Conservation (phyloP, 2,888 invertebrate genomes). For the Philereme vetulata region DNA sequence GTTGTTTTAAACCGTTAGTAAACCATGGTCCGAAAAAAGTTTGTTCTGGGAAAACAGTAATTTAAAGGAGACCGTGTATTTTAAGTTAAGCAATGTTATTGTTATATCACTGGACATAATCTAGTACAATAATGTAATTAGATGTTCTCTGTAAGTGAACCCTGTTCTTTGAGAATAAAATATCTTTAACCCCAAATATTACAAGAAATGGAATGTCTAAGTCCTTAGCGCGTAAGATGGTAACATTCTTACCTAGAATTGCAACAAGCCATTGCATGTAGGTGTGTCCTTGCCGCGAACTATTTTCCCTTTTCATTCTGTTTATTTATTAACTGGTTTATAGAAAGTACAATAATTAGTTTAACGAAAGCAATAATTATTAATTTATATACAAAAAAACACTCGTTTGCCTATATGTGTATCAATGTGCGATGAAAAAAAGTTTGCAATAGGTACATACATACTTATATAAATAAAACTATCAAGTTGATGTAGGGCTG, state of each 20-base stretch:
- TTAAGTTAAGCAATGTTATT: no score
- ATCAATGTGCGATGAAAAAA: neutral
- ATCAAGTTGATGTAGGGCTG: slow-evolving; percentile 1
- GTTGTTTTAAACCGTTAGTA: no score
- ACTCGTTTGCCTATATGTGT: neutral
- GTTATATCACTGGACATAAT: no score
- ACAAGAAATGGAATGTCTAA: no score
- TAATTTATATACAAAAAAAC: neutral
- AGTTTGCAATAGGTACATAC: neutral
- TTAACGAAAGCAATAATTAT: neutral
- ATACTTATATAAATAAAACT: neutral
- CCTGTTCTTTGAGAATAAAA: no score
- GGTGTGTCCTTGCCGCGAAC: slow-evolving; percentile 33
- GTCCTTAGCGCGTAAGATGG: no score
- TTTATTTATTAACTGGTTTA: neutral
- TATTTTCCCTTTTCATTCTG: slow-evolving; percentile 10
- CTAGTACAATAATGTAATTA: no score
- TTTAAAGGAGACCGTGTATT: no score
- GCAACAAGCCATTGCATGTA: slow-evolving; percentile 42
- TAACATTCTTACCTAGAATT: slow-evolving; percentile 34
- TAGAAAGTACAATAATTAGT: neutral
- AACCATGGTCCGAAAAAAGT: no score
- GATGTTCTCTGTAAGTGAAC: no score
- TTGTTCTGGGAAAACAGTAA: no score
- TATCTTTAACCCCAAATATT: no score